Conservation (phyloP, 2,888 invertebrate species). For the Apodemia duryi region DNA sequence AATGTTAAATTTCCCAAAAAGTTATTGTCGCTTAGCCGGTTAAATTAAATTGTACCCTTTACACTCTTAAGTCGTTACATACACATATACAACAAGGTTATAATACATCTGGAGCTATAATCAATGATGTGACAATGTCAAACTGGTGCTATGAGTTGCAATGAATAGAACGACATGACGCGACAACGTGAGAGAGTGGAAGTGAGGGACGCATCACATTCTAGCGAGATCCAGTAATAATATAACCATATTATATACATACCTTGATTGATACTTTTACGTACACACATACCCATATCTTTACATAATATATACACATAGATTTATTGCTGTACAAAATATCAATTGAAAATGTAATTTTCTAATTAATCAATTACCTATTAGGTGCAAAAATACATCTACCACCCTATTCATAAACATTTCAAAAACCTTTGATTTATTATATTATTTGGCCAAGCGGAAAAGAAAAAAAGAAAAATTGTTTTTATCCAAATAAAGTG, state of each 20-base stretch:
- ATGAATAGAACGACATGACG: not conserved
- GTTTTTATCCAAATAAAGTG: too few species aligned
- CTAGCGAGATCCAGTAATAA: not conserved
- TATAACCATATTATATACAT: not conserved
- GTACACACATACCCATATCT: not conserved
- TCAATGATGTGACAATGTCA: not conserved
- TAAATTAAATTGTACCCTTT: not conserved
- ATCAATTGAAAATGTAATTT: not conserved
- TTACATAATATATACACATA: not conserved
- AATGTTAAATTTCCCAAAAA: not conserved
- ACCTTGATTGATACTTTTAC: not conserved
- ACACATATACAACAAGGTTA: not conserved
- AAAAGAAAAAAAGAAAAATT: too few species aligned
- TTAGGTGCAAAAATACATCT: not conserved
- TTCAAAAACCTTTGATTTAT: too few species aligned
- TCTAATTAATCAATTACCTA: not conserved
- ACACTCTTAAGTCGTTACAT: not conserved
- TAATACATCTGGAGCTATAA: not conserved
- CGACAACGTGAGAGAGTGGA: not conserved
- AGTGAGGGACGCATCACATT: too few species aligned
- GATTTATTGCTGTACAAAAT: not conserved
- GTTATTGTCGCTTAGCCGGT: too few species aligned
- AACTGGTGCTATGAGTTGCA: too few species aligned
- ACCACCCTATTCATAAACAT: not conserved
- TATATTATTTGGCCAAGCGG: too few species aligned